Base-by-base conservation (phyloP, 2,888 invertebrate species). In the Melanostoma mellinum region DNA sequence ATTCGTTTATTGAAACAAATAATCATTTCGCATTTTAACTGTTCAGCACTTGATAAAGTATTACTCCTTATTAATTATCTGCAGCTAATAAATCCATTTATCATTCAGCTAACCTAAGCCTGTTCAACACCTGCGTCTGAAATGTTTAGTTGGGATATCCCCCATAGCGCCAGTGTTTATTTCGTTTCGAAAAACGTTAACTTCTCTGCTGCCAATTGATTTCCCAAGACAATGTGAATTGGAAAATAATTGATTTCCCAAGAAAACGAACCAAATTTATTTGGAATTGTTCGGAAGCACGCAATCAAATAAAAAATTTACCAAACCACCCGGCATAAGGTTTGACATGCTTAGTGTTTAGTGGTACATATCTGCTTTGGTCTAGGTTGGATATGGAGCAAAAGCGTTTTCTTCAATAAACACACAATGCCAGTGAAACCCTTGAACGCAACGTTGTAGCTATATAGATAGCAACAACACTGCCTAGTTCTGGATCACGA, bases 201-300 rank as follows among this genome's bases (percentile, higher is more conserved):
- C n/a, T 65, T 36, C 69, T 33, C 32, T 6, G 69, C 40, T 52
- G 44, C 50, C 71, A 67, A 82, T 77, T 77, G 81, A 82, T 82
- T 82, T 67, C 72, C 60, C 33, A 61, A 67, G 61, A 71, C 58
- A 72, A 72, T 53, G 58, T 60, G 53, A 75, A 80, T 60, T 48
- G 75, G 58, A 65, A 65, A 60, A 53, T 71, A 80, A 80, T 80
- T 75, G 80, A 80, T 80, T 75, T 67, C 53, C 58, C 53, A 60
- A 60, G 75, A 76, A 81, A 81, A 72, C 52, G 73, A 77, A 77
- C 63, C 56, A 55, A 68, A 82, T 73, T 63, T 72, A 77, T 77
- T 56, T 63, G 52, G 30, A 81, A 81, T 76, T 72, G 65, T 48
- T 68, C 32, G 6, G 44, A 52, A 44, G 20, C 81, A 82, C 81